Conservation (phyloP, 2,888 invertebrate genomes). For the Microctonus brassicae region DNA sequence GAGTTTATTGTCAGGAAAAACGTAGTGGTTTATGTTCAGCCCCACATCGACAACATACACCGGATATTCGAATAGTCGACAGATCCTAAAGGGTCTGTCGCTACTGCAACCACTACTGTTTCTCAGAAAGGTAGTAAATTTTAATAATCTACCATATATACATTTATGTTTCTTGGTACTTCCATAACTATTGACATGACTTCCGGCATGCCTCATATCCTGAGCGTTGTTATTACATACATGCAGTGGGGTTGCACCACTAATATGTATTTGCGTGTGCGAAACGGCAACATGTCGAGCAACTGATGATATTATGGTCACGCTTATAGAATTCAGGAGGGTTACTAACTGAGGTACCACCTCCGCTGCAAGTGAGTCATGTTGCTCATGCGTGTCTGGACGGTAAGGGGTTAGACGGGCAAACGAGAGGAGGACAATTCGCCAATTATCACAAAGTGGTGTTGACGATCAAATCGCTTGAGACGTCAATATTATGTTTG, state of each 20-base stretch:
- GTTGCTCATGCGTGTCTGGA: slow-evolving; percentile 14
- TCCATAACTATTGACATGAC: slow-evolving; percentile 42
- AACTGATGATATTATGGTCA: slow-evolving; percentile 5
- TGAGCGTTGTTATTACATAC: neutral
- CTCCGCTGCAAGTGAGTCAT: slow-evolving; percentile 21
- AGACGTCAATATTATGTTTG: neutral
- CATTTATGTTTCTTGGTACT: slow-evolving; percentile 43
- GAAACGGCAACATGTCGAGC: slow-evolving; percentile 13
- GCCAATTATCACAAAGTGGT: neutral
- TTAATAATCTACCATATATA: slow-evolving; percentile 34
- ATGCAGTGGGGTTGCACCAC: slow-evolving; percentile 28
- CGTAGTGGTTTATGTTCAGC: slow-evolving; percentile 37
- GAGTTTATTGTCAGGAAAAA: slow-evolving; percentile 47
- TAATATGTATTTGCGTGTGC: slow-evolving; percentile 21
- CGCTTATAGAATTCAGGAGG: slow-evolving; percentile 22
- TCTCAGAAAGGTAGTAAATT: slow-evolving; percentile 39
- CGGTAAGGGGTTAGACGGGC: neutral
- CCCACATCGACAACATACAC: slow-evolving; percentile 21
- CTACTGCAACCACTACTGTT: slow-evolving; percentile 20
- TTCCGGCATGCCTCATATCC: slow-evolving; percentile 42
- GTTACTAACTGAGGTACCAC: slow-evolving; percentile 5
- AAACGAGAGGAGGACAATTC: neutral
- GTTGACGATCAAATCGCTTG: neutral
- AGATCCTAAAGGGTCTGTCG: slow-evolving; percentile 22
- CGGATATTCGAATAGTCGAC: slow-evolving; percentile 23